These are phyloP conservation scores for Drosophila fulvimacula DNA, from an alignment of 2,888 invertebrate genomes.

Conservation along the genomic window DNA sequence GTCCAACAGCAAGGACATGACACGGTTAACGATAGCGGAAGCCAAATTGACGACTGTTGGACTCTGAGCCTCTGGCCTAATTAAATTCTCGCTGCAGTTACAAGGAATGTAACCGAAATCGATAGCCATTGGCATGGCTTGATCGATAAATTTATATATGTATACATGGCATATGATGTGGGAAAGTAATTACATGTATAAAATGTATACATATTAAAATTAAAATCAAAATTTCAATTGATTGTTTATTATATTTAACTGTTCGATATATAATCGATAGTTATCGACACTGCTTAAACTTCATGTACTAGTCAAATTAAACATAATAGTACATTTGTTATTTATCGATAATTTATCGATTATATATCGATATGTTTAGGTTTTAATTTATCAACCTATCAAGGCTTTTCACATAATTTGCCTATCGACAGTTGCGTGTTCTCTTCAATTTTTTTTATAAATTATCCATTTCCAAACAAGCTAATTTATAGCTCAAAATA, in stretches of 20 bases:
- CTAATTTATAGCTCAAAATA: neutral
- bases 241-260: no score
- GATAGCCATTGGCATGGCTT: neutral
- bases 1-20: constrained; percentile 12
- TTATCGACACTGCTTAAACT: neutral
- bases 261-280: neutral
- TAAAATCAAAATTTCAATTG: no score
- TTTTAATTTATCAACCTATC: no score
- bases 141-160: neutral
- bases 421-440: neutral
- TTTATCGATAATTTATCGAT: neutral
- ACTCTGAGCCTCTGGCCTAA: neutral
- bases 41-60: neutral
- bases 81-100: neutral
- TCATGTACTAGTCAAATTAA: neutral
- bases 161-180: neutral
- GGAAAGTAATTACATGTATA: neutral
- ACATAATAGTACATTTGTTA: neutral
- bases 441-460: neutral
- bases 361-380: no score
- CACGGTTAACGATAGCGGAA: constrained; percentile 22
- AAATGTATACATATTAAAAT: no score
- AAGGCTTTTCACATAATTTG: no score
- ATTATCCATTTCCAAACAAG: neutral
- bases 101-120: neutral